These are phyloP conservation scores for Macrosoma leucophasiata DNA, from an alignment of 2,888 invertebrate genomes.

Conservation along the genomic window DNA sequence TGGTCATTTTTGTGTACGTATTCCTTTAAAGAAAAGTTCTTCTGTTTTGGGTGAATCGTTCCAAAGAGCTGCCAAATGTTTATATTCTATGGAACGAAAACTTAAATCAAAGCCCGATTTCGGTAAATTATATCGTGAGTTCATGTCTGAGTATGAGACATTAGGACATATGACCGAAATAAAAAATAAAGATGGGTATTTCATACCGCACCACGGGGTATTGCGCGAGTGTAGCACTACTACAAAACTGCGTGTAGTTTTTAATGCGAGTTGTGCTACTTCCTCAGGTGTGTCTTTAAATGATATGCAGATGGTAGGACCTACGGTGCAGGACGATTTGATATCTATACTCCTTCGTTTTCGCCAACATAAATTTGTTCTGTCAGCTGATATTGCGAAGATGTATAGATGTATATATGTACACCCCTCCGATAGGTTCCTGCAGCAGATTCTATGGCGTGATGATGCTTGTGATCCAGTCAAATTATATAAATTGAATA, in stretches of 20 bases:
- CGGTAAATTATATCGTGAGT: too few relatives aligned
- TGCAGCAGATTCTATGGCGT: constrained; percentile 24
- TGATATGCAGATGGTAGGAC: constrained; percentile 24
- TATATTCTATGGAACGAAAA: too few relatives aligned
- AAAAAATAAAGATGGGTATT: too few relatives aligned
- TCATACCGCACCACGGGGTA: constrained; percentile 12
- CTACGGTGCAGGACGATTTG: constrained; percentile 25
- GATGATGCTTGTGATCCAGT: constrained; percentile 13
- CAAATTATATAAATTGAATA: constrained; percentile 23
- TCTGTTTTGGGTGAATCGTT: too few relatives aligned
- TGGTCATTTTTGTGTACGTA: too few relatives aligned
- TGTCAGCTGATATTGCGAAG: constrained; percentile 26
- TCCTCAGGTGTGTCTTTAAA: constrained; percentile 21
- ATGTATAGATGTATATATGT: constrained; percentile 26
- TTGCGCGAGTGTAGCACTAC: constrained; percentile 6
- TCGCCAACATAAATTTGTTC: constrained; percentile 20
- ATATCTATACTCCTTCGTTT: constrained; percentile 25
- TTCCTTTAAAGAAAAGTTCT: too few relatives aligned
- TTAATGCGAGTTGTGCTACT: constrained; percentile 9
- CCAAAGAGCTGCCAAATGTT: too few relatives aligned
- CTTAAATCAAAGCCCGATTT: too few relatives aligned
- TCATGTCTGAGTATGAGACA: background rate
- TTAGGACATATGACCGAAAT: background rate
- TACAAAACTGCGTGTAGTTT: constrained; percentile 9
- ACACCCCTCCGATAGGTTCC: constrained; percentile 11